Conservation (phyloP, 2,113 vertebrate genomes). For the Marmota flaviventris region DNA sequence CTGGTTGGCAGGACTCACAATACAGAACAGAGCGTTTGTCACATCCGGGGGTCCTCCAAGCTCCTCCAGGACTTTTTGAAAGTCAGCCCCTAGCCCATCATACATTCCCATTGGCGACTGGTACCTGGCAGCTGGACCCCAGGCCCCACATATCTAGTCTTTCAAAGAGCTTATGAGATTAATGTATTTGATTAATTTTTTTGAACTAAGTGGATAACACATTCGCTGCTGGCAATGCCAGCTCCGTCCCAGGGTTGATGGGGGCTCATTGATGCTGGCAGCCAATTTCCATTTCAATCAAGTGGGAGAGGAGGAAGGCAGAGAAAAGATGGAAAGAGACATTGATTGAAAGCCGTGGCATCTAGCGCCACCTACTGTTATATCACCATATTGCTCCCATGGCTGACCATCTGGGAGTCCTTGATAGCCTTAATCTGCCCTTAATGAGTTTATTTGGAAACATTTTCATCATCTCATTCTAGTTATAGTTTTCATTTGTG, state of each 20-base stretch:
- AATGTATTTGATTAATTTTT: constrained; percentile 72
- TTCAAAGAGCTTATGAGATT: constrained; percentile 72
- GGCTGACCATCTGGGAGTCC: background rate
- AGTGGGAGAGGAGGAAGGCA: background rate
- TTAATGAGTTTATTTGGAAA: background rate
- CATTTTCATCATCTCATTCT: constrained; percentile 35
- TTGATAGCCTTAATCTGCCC: rapidly evolving
- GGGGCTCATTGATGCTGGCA: constrained; percentile 57
- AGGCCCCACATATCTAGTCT: background rate
- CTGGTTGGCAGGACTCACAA: background rate
- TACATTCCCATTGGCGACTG: constrained; percentile 21
- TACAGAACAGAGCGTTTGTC: background rate
- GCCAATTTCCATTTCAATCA: constrained; percentile 81
- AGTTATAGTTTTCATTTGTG: background rate
- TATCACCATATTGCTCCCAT: background rate
- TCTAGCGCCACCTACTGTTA: constrained; percentile 85
- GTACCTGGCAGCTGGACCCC: background rate
- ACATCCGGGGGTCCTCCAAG: background rate
- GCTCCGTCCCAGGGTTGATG: constrained; percentile 69
- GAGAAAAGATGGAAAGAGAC: background rate
- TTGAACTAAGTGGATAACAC: constrained; percentile 40
- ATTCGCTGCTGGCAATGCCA: constrained; percentile 33
- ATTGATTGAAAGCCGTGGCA: constrained; percentile 40
- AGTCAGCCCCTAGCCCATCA: background rate
- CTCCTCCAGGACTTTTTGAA: background rate